phyloP scores from a whole-genome alignment of 2,888 invertebrate species.

The Helleia helle region DNA sequence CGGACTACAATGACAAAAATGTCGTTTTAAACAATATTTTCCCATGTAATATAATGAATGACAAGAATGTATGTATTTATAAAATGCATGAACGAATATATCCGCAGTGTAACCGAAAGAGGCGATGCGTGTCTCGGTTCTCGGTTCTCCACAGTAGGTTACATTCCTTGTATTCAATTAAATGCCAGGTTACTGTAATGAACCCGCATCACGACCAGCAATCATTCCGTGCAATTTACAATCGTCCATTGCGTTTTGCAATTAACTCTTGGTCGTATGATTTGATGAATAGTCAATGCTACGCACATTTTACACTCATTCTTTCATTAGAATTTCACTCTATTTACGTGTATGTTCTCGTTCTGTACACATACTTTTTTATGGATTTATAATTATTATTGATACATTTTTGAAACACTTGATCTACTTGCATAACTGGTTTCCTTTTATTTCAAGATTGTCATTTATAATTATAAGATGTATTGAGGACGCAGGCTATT shows the following conservation, averaged over 20 bases:
- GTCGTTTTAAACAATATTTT: no score
- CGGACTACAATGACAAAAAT: no score
- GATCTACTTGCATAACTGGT: no score
- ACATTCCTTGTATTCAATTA: constrained; percentile 54
- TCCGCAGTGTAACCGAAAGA: constrained; percentile 10
- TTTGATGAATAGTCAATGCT: constrained; percentile 23
- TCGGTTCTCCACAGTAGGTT: constrained; percentile 25
- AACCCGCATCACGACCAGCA: constrained; percentile 49
- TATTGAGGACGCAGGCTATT: no score
- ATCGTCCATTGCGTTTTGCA: constrained; percentile 55
- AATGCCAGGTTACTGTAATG: constrained; percentile 62
- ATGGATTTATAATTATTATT: neutral
- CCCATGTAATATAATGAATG: neutral
- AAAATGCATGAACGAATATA: neutral
- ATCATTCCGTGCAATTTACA: constrained; percentile 59
- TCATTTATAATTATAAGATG: no score
- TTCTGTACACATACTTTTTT: neutral
- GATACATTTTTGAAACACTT: no score
- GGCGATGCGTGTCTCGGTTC: constrained; percentile 27
- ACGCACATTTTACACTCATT: constrained; percentile 29
- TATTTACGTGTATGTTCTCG: neutral
- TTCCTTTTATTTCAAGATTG: no score
- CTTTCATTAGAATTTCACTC: constrained; percentile 14
- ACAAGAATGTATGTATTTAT: neutral
- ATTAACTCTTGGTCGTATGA: constrained; percentile 43